phyloP scores from a whole-genome alignment of 2,888 invertebrate species.

The Elaeidobius kamerunicus region DNA sequence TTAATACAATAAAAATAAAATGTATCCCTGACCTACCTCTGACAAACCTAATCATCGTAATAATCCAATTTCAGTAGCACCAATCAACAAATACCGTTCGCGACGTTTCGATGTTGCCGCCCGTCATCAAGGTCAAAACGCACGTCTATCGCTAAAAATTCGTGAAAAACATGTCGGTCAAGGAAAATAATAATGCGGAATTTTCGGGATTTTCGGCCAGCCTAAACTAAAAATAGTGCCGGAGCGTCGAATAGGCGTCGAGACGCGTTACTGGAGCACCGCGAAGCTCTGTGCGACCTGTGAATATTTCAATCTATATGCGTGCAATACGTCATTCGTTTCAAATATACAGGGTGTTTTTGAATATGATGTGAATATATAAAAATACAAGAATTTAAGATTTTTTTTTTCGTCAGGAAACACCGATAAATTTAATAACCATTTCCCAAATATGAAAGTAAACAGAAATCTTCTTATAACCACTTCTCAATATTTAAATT shows the following conservation, averaged over 20 bases:
- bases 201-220: too few relatives aligned
- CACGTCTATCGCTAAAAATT: slow-evolving; percentile 18
- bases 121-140: slow-evolving; percentile 20
- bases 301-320: slow-evolving; percentile 23
- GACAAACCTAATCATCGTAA: slow-evolving; percentile 28
- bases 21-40: slow-evolving; percentile 27
- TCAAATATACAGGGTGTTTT: slow-evolving; percentile 13
- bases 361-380: too few relatives aligned
- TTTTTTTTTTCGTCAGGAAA: too few relatives aligned
- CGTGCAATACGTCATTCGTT: slow-evolving; percentile 13
- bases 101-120: slow-evolving; percentile 18
- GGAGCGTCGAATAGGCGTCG: slow-evolving; percentile 24
- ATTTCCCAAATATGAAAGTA: too few relatives aligned
- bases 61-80: background rate
- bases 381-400: too few relatives aligned
- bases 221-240: slow-evolving; percentile 16
- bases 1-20: too few relatives aligned
- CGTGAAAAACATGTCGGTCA: slow-evolving; percentile 18
- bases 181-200: slow-evolving; percentile 20
- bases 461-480: too few relatives aligned
- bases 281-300: slow-evolving; percentile 21
- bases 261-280: slow-evolving; percentile 28
- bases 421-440: too few relatives aligned
- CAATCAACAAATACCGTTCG: slow-evolving; percentile 1
- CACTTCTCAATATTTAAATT: too few relatives aligned